phyloP scores from a whole-genome alignment of 2,797 vertebrate genomes.

The Glyptemys insculpta region DNA sequence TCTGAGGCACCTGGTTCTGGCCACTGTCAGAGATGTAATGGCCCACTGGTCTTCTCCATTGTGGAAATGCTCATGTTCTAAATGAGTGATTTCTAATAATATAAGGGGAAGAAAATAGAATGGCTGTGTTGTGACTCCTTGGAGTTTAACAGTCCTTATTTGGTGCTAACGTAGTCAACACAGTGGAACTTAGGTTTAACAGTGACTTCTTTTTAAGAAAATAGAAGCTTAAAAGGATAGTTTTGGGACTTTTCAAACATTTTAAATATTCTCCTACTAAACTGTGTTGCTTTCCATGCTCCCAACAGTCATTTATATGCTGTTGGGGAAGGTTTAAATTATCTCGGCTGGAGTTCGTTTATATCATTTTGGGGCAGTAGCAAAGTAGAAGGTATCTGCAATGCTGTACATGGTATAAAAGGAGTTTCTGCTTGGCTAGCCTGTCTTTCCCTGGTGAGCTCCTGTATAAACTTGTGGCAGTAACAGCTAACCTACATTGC shows the following conservation, averaged over 20 bases:
- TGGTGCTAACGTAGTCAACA: neutral
- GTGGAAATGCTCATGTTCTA: neutral
- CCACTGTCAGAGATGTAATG: neutral
- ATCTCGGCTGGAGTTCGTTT: neutral
- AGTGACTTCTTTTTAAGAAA: neutral
- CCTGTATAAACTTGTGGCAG: neutral
- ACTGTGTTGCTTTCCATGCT: neutral
- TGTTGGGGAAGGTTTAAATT: neutral
- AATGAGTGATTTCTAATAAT: neutral
- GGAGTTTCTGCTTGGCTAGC: neutral
- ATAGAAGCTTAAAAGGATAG: neutral
- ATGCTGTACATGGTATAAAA: neutral
- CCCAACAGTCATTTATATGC: neutral
- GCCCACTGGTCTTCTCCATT: neutral
- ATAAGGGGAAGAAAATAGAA: neutral
- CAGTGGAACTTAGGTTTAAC: neutral
- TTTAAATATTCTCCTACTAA: neutral
- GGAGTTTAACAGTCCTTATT: neutral
- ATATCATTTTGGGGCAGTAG: neutral
- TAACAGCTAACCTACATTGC: neutral
- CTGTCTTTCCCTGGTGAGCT: neutral
- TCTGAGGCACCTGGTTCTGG: neutral
- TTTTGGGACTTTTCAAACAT: neutral
- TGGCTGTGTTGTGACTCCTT: neutral
- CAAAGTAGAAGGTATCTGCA: neutral